Evolutionary conservation across 2,888 invertebrate genomes (phyloP), one percentile per base, ranked within the genome.

Genomic region (Druceiella hillmani): DNA sequence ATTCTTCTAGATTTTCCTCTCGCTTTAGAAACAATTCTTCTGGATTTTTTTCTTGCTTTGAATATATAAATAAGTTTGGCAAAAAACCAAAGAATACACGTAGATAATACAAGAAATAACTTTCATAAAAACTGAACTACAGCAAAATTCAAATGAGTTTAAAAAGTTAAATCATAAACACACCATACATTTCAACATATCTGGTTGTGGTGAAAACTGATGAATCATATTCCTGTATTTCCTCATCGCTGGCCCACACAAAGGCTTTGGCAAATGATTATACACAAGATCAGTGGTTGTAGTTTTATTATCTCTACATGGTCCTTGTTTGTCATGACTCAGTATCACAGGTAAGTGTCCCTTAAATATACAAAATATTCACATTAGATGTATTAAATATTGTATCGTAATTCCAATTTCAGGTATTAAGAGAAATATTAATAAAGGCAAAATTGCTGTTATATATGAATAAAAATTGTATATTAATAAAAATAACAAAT

Each of bases 241-340:
- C 3, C 66, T 61, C 45, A 54, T 52, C 20, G 47, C 52, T 1
- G 70, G 69, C 0, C 69, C 70, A 49, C 66, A 68, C 14, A 68
- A 55, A 3, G 68, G 66, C 46, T 65, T 69, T 0, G 76, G 75
- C 28, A 75, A 57, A 47, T 76, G 72, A 49, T 71, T 64, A 54
- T 72, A 77, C 3, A 66, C 70, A 6, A 77, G 53, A 50, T 77
- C 76, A 43, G 66, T 70, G 1, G 61, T 64, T 2, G 74, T 66
- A 6, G 68, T 62, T 53, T 61, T 74, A 54, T 78, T 62, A 17
- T 56, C 70, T 3, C 58, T 59, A 50, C 73, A 75, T 3, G 49
- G 36, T 3, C 62, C 62, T 48, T 64, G 67, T 43, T 69, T 66
- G 47, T 66, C 66, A 32, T 67, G 65, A 1, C 59, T 57, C 33